Evolutionary conservation across 2,113 vertebrate genomes (phyloP).

Genomic region (Antidorcas marsupialis): DNA sequence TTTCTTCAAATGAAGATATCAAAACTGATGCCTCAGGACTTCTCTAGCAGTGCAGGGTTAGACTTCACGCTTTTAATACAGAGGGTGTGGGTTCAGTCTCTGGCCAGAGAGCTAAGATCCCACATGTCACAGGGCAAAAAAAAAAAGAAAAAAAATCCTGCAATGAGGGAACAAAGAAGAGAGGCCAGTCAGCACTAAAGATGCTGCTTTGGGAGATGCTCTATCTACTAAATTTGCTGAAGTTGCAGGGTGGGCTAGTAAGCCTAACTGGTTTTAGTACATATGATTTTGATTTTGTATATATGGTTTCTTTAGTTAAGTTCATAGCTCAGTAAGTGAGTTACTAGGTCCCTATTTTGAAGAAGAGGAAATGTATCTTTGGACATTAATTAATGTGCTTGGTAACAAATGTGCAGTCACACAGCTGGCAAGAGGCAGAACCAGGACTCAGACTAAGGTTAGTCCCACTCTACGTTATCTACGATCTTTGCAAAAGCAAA

Average conservation of each 20-base stretch:
- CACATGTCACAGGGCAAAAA: accelerated
- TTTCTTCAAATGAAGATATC: neutral
- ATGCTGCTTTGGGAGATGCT: neutral
- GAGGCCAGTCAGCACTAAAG: neutral
- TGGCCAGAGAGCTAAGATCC: neutral
- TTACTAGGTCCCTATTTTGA: neutral
- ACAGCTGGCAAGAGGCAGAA: neutral
- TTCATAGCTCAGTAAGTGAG: neutral
- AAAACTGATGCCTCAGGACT: neutral
- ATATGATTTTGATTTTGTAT: neutral
- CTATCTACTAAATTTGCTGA: neutral
- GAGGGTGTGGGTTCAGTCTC: neutral
- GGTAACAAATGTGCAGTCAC: neutral
- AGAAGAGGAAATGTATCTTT: neutral
- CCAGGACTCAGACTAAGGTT: neutral
- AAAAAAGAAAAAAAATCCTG: neutral
- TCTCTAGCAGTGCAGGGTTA: neutral
- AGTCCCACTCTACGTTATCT: neutral
- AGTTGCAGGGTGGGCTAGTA: accelerated
- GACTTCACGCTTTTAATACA: neutral
- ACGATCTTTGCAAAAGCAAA: neutral
- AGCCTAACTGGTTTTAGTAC: neutral
- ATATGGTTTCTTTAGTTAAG: neutral
- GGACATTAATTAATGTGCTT: neutral
- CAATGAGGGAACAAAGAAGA: too few species aligned